Evolutionary conservation across 2,113 vertebrate genomes (phyloP).

Genomic region (Albula glossodonta): DNA sequence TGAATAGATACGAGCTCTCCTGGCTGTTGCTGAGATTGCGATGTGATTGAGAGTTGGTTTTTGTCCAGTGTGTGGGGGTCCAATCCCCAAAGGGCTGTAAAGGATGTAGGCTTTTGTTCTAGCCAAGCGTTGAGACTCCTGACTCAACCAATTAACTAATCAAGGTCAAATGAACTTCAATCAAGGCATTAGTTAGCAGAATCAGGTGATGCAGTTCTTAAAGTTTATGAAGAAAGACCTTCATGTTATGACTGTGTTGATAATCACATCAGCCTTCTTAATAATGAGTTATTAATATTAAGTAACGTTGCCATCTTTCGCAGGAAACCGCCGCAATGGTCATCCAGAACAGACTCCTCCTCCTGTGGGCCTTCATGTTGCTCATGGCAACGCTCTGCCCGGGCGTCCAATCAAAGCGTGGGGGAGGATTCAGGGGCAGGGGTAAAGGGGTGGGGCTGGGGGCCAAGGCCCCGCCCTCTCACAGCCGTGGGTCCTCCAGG

Average conservation of each 20-base stretch:
- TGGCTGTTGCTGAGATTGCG: not conserved
- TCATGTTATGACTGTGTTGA: no score
- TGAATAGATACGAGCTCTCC: not conserved
- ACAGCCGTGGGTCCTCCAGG: slow-evolving; percentile 55
- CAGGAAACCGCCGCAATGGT: slow-evolving; percentile 39
- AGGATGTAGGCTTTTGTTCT: no score
- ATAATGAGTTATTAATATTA: no score
- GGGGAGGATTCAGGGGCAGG: slow-evolving; percentile 35
- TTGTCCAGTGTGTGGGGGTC: not conserved
- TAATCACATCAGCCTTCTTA: no score
- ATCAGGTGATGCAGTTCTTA: no score
- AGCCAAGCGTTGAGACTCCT: no score
- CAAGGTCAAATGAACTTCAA: no score
- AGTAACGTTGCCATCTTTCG: not conserved
- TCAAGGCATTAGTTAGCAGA: no score
- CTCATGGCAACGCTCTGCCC: slow-evolving; percentile 56
- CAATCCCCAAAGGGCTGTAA: no score
- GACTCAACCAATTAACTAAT: no score
- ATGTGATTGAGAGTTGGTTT: not conserved
- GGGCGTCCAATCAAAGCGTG: slow-evolving; percentile 50
- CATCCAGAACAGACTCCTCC: slow-evolving; percentile 31
- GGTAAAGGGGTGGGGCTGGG: slow-evolving; percentile 51
- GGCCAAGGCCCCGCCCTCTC: slow-evolving; percentile 42
- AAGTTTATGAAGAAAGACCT: no score
- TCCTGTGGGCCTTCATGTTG: slow-evolving; percentile 51